These are phyloP conservation scores for Bombus affinis DNA, from an alignment of 1,140 invertebrate genomes.

Conservation along the genomic window DNA sequence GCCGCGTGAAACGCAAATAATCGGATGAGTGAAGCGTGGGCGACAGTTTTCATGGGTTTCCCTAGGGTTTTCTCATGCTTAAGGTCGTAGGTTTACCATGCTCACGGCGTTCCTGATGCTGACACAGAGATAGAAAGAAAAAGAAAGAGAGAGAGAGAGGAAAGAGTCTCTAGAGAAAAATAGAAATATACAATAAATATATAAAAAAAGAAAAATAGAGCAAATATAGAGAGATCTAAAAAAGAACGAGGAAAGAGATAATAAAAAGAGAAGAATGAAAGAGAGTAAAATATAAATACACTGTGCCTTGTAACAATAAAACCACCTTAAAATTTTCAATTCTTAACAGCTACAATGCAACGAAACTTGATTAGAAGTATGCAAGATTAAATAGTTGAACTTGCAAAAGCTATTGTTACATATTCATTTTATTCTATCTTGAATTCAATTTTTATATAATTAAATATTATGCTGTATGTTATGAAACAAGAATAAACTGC, in stretches of 20 bases:
- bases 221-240: too few species aligned
- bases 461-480: too few species aligned
- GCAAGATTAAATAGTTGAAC: too few species aligned
- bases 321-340: not conserved
- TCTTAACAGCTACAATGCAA: not conserved
- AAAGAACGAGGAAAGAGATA: too few species aligned
- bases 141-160: not conserved
- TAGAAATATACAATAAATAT: not conserved
- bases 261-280: not conserved
- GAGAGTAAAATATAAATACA: not conserved
- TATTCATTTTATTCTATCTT: too few species aligned
- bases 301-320: not conserved
- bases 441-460: too few species aligned
- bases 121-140: constrained; percentile 29
- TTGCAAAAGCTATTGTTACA: too few species aligned
- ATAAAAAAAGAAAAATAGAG: not conserved
- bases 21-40: constrained; percentile 53
- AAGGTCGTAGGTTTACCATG: constrained; percentile 70
- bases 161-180: not conserved
- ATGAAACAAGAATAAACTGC: too few species aligned
- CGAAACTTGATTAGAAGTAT: too few species aligned
- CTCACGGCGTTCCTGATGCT: constrained; percentile 55
- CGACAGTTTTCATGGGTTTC: constrained; percentile 63
- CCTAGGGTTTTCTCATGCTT: constrained; percentile 78
- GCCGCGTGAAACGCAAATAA: constrained; percentile 14